Percentiles rank a stretch among this genome's conserved stretches.
Evolutionary conservation across 2,797 vertebrate species (phyloP).

Genomic region (Scolopax bukidnonensis): DNA sequence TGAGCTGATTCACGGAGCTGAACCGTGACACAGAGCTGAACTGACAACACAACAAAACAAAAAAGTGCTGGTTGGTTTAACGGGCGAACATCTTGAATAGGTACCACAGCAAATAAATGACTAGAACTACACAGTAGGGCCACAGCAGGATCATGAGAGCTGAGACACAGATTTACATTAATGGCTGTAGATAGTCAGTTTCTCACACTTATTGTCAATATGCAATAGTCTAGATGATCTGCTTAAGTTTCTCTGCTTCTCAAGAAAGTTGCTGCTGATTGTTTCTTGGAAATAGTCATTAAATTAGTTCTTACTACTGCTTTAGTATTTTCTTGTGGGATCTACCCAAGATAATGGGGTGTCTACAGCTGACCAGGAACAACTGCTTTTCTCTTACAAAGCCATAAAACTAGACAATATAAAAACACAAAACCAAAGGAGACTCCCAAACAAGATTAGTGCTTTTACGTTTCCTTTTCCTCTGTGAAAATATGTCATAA

Average conservation of each 20-base stretch:
- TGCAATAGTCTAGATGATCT: background rate
- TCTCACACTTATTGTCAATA: background rate
- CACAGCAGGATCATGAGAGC: background rate
- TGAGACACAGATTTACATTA: background rate
- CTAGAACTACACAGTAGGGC: background rate
- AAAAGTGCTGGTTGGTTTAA: background rate
- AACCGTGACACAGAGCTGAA: background rate
- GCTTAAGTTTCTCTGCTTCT: background rate
- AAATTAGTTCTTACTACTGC: background rate
- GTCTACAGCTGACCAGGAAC: background rate
- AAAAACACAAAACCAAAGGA: background rate
- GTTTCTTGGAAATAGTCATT: background rate
- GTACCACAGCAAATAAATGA: background rate
- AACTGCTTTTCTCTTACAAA: background rate
- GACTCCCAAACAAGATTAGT: background rate
- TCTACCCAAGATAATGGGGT: background rate
- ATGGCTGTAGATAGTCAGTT: background rate
- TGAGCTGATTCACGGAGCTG: background rate
- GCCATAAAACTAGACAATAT: background rate
- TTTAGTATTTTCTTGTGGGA: background rate
- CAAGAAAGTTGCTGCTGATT: background rate
- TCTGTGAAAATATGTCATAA: background rate
- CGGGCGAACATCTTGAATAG: background rate
- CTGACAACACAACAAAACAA: background rate
- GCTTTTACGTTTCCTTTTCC: background rate